Evolutionary conservation across 2,113 vertebrate species (phyloP), one percentile per base, ranked within the genome.

Genomic region (Glaucomys volans): DNA sequence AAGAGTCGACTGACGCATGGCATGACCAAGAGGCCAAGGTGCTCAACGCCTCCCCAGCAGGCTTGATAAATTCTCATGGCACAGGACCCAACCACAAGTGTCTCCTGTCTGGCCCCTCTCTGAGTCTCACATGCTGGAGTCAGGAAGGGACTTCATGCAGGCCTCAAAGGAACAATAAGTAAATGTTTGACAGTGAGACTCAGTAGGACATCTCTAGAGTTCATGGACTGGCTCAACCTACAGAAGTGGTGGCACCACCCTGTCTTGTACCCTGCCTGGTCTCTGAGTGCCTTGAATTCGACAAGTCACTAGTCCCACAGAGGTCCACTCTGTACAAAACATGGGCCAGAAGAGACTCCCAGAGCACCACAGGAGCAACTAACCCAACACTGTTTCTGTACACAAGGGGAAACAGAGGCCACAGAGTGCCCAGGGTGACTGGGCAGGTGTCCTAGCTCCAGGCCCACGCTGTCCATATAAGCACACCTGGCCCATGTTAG

Each of bases 381-480:
- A 42, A 16, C 40, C 71, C 18, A 37, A 18, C 16, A 4, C 3
- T 80, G 18, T 62, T 30, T 14, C 72, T 42, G 40, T 18, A 52
- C 28, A 67, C 42, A 83, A 26, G 26, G 71, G 37, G 22, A 67
- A 47, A 59, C 37, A 10, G 89, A 79, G 85, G 67, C 64, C 71
- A 64, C 79, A 37, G 7, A 17, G 28, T 17, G 2, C 28, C 72
- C 17, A 67, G 37, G 44, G 35, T 80, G 40, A 54, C 37, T 35
- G 3, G 14, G 67, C 30, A 11, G 37, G 8, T 8, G 20, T 44
- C 44, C 28, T 14, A 18, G 16, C 22, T 5, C 52, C 0, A 8
- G 89, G 30, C 47, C 18, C 28, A 75, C 0, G 9, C 54, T 57
- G 50, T 37, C 71, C 57, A 35, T 0, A 0, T 32, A 47, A 92